Percentiles rank a stretch among this genome's conserved stretches.
Evolutionary conservation across 2,113 vertebrate species (phyloP).

Genomic region (Orcinus orca): DNA sequence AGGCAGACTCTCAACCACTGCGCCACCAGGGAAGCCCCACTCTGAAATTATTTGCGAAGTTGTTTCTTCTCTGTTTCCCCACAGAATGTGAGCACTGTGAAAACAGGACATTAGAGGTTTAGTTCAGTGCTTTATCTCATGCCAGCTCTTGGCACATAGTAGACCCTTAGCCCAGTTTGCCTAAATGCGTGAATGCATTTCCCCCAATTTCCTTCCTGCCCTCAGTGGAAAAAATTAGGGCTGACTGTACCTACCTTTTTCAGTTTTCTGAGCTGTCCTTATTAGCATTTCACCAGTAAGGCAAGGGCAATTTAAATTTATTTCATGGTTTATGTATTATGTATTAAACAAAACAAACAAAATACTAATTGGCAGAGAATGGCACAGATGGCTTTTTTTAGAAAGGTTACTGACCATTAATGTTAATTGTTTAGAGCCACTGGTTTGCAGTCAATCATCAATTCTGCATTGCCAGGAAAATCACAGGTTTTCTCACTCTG

Average conservation of each 20-base stretch:
- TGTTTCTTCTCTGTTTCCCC: background rate
- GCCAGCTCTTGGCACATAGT: background rate
- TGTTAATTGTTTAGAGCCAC: slow-evolving; percentile 70
- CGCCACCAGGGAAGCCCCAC: too few relatives aligned
- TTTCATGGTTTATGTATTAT: background rate
- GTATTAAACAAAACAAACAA: background rate
- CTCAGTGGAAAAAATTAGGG: background rate
- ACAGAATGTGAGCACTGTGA: background rate
- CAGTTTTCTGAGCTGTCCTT: background rate
- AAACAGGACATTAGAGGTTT: background rate
- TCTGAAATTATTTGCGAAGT: background rate
- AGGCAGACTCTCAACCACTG: too few relatives aligned
- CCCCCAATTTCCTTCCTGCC: background rate
- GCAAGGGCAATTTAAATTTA: background rate
- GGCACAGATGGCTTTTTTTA: background rate
- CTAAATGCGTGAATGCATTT: background rate
- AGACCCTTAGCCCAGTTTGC: background rate
- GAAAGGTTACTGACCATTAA: slow-evolving; percentile 59
- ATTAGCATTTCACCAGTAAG: background rate
- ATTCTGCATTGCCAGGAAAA: background rate
- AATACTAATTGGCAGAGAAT: background rate
- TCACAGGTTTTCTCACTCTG: background rate
- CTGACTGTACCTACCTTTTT: background rate
- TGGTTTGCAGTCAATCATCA: slow-evolving; percentile 51
- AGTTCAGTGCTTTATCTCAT: background rate